Evolutionary conservation across 2,113 vertebrate genomes (phyloP), one percentile per base, ranked within the genome.

Genomic region (Leptobrachium ailaonicum): DNA sequence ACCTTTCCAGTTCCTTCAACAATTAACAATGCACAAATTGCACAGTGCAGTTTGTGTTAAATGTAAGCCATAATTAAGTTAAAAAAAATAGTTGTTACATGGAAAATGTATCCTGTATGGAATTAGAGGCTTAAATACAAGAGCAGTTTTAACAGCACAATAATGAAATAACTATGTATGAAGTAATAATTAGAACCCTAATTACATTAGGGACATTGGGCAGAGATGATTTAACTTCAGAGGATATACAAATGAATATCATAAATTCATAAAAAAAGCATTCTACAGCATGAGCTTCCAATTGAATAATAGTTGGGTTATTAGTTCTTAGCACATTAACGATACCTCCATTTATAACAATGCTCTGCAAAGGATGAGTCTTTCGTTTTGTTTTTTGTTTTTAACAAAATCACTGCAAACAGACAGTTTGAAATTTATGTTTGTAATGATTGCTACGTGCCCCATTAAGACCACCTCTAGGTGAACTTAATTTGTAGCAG

Each of bases 401-500:
- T 89, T 90, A 90, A 88, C 85, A 91, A 91, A 91, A 93, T 91
- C 89, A 89, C 90, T 88, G 90, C 89, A 91, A 91, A 91, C 82
- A 92, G 90, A 88, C 89, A 92, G 87, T 89, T 90, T 88, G 87
- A 89, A 93, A 94, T 93, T 92, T 94, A 94, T 94, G 90, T 87
- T 89, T 85, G 87, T 90, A 93, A 94, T 93, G 92, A 92, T 93
- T 89, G 91, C 90, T 92, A 89, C 91, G 91, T 89, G 91, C 90
- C 88, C 92, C 92, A 93, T 94, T 93, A 94, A 92, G 91, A 92
- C 88, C 90, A 92, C 91, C 92, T 93, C 91, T 93, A 93, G 93
- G 91, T 92, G 91, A 93, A 90, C 92, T 92, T 94, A 94, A 94
- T 93, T 93, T 93, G 92, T 88, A 92, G 89, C 92, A 93, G 93